Evolutionary conservation across 1,140 invertebrate genomes (phyloP), one percentile per base, ranked within the genome.

Genomic region (Cyclina sinensis): DNA sequence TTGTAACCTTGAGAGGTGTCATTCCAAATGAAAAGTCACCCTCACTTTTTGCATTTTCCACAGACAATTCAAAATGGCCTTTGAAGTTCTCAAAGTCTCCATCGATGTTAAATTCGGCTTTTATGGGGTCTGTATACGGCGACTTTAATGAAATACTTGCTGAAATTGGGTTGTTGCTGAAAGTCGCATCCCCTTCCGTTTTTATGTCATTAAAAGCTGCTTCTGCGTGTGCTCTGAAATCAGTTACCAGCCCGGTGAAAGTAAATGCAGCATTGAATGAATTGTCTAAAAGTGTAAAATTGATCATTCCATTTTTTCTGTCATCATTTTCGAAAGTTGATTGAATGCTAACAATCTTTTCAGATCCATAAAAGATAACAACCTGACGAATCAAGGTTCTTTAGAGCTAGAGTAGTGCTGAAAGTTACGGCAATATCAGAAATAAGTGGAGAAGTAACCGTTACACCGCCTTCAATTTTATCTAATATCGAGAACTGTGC

Each of bases 221-320:
- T 27, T 65, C 59, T 65, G 27, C 59, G 16, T 65, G 59, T 30
- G 11, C 59, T 30, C 30, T 65, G 30, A 27, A 65, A 65, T 65
- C 59, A 4, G 59, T 30, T 30, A 65, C 11, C 30, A 65, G 4
- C 7, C 59, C 59, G 16, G 27, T 27, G n/a, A 65, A 65, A 30
- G 59, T 30, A 16, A 30, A 30, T 30, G 59, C 59, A 16, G n/a
- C n/a, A 30, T 65, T 30, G 24, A 65, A 18, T 5, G 59, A 65
- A 30, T 65, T 65, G 30, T 65, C 59, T 65, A n/a, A 4, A 65
- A 65, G 48, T 78, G 57, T n/a, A 62, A 43, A 35, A 84, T 86
- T 27, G 59, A 90, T 35, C 5, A 39, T 65, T 80, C 35, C 30
- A 84, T 86, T 37, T 62, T 51, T n/a, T n/a, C n/a, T 32, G 86